phyloP scores from a whole-genome alignment of 2,888 invertebrate species.

The Hydroisotoma schaefferi region DNA sequence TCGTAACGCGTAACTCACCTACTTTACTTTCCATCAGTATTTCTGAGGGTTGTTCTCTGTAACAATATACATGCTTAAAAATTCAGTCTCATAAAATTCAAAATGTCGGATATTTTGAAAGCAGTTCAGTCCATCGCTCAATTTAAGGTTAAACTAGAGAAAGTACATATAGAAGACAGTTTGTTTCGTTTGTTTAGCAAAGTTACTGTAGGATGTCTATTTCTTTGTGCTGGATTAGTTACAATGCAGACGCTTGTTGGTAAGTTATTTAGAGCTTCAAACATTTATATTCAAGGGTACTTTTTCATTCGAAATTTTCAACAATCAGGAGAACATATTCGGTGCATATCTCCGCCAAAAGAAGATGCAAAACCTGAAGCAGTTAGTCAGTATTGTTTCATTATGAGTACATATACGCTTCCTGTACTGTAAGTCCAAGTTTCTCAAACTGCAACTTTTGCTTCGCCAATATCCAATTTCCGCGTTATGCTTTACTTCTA shows the following conservation, averaged over 20 bases:
- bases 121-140: conserved; percentile 25
- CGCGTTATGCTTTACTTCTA: conserved; percentile 1
- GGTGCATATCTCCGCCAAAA: conserved; percentile 47
- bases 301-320: background rate
- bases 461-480: no score
- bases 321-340: conserved; percentile 41
- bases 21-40: no score
- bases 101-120: background rate
- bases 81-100: background rate
- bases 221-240: conserved; percentile 50
- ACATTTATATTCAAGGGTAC: background rate
- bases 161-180: conserved; percentile 49
- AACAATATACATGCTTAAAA: no score
- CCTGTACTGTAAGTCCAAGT: conserved; percentile 47
- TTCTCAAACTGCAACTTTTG: no score
- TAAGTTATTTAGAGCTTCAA: conserved; percentile 25
- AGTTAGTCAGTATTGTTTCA: conserved; percentile 47
- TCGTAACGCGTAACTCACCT: no score
- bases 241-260: conserved; percentile 50
- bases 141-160: conserved; percentile 38
- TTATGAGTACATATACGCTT: conserved; percentile 49
- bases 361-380: conserved; percentile 41
- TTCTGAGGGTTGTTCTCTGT: background rate
- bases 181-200: conserved; percentile 50
- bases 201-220: conserved; percentile 48